Base-by-base conservation (phyloP, 2,888 invertebrate genomes). In the Omphaloscelis lunosa region DNA sequence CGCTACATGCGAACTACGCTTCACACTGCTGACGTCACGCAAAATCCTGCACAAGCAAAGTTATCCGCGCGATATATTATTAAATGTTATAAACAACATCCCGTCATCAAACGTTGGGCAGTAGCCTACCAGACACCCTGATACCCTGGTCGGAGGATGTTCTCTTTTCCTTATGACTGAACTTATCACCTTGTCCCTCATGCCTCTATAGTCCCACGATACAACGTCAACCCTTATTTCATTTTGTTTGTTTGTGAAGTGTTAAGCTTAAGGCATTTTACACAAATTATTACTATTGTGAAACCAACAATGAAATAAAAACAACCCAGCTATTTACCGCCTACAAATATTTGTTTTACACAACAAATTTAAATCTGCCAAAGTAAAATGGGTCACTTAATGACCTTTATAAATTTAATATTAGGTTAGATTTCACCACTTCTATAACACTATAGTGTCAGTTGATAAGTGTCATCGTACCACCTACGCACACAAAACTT, bases 401-500 rank as follows among this genome's bases (percentile, higher is more conserved):
- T 72, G 39, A 41, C n/a, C 29, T 67, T 77, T 53, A 34, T 41
- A 66, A 34, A n/a, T n/a, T 39, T 39, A 34, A 34, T 59, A 39
- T 63, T 67, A 41, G n/a, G 45, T 53, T 61, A 63, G 56, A 41
- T 65, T 29, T 34, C 53, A 48, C 23, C 63, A 15, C 34, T 82
- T 82, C 29, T 53, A 62, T 3, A 34, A 34, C 34, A 58, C 12
- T 48, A 27, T 27, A 77, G 45, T 58, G 59, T 63, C 45, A 59
- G 20, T 70, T 69, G 29, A 34, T 39, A 59, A 74, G 15, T 58
- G 15, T 27, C 61, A 2, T 72, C n/a, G 27, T 62, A 23, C 34
- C 34, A 56, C 59, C 48, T 67, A 59, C 63, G 41, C 56, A 67
- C 69, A 75, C 72, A 79, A 88, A 83, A 86, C 76, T 77, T 80